Conservation (phyloP, 2,113 vertebrate species). For the Percopsis transmontana region DNA sequence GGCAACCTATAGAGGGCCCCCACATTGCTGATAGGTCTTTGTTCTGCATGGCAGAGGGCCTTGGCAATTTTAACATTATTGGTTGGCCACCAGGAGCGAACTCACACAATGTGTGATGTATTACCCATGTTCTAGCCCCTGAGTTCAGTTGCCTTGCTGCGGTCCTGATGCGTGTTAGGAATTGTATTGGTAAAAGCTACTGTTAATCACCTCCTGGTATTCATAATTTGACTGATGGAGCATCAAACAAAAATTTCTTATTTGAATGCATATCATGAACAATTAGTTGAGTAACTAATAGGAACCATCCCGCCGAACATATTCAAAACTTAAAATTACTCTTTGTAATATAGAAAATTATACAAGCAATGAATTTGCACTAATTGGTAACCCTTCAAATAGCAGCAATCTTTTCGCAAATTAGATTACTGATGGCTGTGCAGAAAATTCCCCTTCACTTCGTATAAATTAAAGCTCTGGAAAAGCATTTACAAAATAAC, state of each 20-base stretch:
- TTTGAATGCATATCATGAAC: conserved; percentile 40
- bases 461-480: conserved; percentile 75
- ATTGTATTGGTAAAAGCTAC: conserved; percentile 52
- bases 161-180: conserved; percentile 55
- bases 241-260: conserved; percentile 31
- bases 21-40: conserved; percentile 67
- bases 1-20: conserved; percentile 70
- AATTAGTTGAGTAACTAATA: conserved; percentile 44
- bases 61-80: conserved; percentile 74
- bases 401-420: conserved; percentile 63
- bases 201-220: conserved; percentile 52
- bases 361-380: conserved; percentile 64
- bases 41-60: conserved; percentile 68
- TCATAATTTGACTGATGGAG: conserved; percentile 49
- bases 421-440: conserved; percentile 69
- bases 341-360: conserved; percentile 65
- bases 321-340: conserved; percentile 61
- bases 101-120: conserved; percentile 63
- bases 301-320: conserved; percentile 41
- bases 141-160: conserved; percentile 53
- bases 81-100: conserved; percentile 74
- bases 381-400: conserved; percentile 65
- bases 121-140: conserved; percentile 41
- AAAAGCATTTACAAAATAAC: conserved; percentile 79
- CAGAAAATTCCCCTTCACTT: conserved; percentile 66